Base-by-base conservation (phyloP, 2,888 invertebrate species). In the Panzeria rudis region DNA sequence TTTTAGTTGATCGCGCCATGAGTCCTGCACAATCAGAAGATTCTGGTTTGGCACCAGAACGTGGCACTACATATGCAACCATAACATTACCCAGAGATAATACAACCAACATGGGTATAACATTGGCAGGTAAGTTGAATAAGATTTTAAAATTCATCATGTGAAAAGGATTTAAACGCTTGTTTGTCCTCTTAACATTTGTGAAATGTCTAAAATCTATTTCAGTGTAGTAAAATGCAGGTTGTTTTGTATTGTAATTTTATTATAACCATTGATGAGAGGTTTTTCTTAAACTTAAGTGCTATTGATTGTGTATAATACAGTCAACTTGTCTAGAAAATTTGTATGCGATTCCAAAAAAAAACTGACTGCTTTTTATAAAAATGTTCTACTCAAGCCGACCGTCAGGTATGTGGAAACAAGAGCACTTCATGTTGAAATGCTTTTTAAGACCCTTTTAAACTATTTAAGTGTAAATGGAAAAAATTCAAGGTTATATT, bases 21-120 rank as follows among this genome's bases (percentile, higher is more conserved):
- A 92, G 92, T 88, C 93, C 93, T 44, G 93, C 93, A 82, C 93
- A 93, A 83, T 93, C 93, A 3, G 93, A 93, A 87, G 93, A 93
- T 87, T 92, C 92, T 44, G 93, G 93, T 23, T 81, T 93, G 84
- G 93, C 93, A 59, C 92, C 93, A 68, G 93, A 93, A 87, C 90
- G 93, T 15, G 92, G 92, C 78, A 92, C 93, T 44, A 92, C 93
- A 80, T 93, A 93, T 87, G 92, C 93, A 68, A 93, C 93, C 61
- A 92, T 93, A 76, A 92, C 93, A 66, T 88, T 93, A 85, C 93
- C 93, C 25, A 89, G 93, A 72, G 91, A 91, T 83, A 93, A 90
- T 88, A 91, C 92, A 41, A 90, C 91, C 68, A 91, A 90, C 78
- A 90, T 93, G 91, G 93, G 92, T 87, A 92, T 93, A 87, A 91